Percentiles rank a stretch among this genome's conserved stretches.
Evolutionary conservation across 2,797 vertebrate genomes (phyloP).

Genomic region (Salarias fasciatus): DNA sequence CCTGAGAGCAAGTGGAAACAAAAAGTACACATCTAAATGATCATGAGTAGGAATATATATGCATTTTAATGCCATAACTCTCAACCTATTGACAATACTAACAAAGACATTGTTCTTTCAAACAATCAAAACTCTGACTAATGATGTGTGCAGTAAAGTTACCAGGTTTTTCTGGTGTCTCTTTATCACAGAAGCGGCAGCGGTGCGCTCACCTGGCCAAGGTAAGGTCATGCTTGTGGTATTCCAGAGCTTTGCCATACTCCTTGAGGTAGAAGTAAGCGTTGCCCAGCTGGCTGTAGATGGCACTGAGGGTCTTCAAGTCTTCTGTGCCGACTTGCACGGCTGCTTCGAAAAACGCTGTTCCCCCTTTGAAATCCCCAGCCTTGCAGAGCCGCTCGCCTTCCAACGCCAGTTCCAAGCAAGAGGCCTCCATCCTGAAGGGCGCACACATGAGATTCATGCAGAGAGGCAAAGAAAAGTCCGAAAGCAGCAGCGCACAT

Average conservation of each 20-base stretch:
- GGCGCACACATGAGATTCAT: slow-evolving; percentile 1
- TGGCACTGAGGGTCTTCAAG: slow-evolving; percentile 97
- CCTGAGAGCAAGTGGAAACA: neutral
- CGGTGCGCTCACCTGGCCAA: slow-evolving; percentile 88
- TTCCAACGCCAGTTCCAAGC: slow-evolving; percentile 94
- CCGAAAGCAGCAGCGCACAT: neutral
- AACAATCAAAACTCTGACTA: neutral
- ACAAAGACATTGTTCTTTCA: neutral
- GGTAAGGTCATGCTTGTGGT: slow-evolving; percentile 94
- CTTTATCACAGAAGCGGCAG: too few species aligned
- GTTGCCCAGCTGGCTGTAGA: slow-evolving; percentile 98
- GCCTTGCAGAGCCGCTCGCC: slow-evolving; percentile 95
- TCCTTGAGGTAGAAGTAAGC: slow-evolving; percentile 99
- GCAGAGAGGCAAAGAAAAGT: neutral
- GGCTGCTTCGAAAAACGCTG: slow-evolving; percentile 94
- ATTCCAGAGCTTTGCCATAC: slow-evolving; percentile 92
- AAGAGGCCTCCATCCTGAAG: slow-evolving; percentile 95
- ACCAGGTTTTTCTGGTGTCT: neutral
- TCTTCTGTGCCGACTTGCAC: slow-evolving; percentile 98
- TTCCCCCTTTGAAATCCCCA: slow-evolving; percentile 93
- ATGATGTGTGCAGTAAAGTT: neutral
- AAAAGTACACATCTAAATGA: neutral
- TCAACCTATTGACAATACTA: too few species aligned
- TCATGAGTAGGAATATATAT: neutral
- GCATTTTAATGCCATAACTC: neutral